Evolutionary conservation across 1,140 invertebrate species (phyloP).

Genomic region (Popillia japonica): DNA sequence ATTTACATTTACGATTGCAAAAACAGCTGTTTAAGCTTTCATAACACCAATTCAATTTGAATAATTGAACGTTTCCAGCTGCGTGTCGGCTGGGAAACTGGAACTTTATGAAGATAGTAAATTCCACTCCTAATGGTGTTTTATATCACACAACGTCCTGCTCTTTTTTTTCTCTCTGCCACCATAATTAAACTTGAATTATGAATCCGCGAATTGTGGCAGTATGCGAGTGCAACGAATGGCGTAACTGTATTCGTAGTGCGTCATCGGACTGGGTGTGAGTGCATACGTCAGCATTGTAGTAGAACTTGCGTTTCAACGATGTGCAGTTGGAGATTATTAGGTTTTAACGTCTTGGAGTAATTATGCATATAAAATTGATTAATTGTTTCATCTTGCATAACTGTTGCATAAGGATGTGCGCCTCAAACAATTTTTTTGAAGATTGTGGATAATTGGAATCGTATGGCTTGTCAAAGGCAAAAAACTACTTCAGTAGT

Average conservation of each 20-base stretch:
- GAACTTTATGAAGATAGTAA: slow-evolving; percentile 4
- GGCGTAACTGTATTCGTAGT: not conserved
- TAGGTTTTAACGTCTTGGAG: no score
- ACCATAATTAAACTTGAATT: slow-evolving; percentile 23
- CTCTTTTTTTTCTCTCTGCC: slow-evolving; percentile 12
- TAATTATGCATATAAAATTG: no score
- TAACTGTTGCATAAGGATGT: no score
- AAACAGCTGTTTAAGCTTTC: not conserved
- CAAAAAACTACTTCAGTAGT: no score
- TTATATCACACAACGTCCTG: not conserved
- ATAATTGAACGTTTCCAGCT: slow-evolving; percentile 25
- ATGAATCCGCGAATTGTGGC: not conserved
- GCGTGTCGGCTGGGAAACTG: not conserved
- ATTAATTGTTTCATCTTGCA: no score
- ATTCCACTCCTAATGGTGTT: slow-evolving; percentile 7
- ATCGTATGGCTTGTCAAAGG: no score
- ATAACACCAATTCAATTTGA: slow-evolving; percentile 19
- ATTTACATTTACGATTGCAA: slow-evolving; percentile 29
- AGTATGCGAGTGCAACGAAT: not conserved
- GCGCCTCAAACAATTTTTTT: no score
- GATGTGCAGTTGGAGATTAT: no score
- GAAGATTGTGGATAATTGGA: no score
- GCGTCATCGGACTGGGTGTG: no score
- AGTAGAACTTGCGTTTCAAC: no score
- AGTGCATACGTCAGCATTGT: no score